Evolutionary conservation across 1,140 invertebrate genomes (phyloP).

Genomic region (Drosophila kikkawai): DNA sequence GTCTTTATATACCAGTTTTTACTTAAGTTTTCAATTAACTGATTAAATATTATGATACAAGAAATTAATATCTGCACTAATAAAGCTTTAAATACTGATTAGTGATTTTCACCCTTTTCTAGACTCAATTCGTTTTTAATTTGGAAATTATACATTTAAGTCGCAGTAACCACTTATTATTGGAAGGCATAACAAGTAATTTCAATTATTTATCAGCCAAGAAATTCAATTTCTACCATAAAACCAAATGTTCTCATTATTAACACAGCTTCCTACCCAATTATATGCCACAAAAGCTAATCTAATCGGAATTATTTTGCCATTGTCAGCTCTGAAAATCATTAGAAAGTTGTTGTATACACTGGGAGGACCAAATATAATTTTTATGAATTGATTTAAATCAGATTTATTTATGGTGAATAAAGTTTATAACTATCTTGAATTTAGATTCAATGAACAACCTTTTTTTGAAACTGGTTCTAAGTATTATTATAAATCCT

Average conservation of each 20-base stretch:
- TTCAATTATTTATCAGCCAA: constrained; percentile 1
- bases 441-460: no score
- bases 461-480: not conserved
- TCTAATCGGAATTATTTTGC: constrained; percentile 10
- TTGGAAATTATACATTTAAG: not conserved
- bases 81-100: no score
- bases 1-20: no score
- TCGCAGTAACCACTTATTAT: not conserved
- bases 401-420: not conserved
- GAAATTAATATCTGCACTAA: not conserved
- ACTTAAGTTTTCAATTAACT: not conserved
- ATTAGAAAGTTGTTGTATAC: not conserved
- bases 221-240: constrained; percentile 6
- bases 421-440: no score
- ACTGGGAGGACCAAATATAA: not conserved
- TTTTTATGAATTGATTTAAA: not conserved
- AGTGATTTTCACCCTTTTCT: not conserved
- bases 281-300: constrained; percentile 10
- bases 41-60: not conserved
- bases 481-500: not conserved
- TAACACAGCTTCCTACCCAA: constrained; percentile 10
- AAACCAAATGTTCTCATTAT: constrained; percentile 1
- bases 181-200: not conserved
- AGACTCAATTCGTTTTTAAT: not conserved
- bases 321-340: constrained; percentile 13